Evolutionary conservation across 1,140 invertebrate species (phyloP), one percentile per base, ranked within the genome.

Genomic region (Drosophila sp.): DNA sequence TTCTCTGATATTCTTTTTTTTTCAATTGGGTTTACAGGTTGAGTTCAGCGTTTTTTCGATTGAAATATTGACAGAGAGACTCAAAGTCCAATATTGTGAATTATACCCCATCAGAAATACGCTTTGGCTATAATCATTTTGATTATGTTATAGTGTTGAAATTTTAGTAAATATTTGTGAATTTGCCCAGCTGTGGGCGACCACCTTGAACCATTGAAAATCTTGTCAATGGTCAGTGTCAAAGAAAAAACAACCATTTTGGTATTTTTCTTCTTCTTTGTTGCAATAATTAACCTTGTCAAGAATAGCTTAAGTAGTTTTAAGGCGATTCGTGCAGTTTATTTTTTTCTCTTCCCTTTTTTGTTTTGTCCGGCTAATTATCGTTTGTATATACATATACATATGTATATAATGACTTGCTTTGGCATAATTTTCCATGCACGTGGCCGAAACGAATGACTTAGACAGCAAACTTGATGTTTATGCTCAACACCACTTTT

Each of bases 11-110:
- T 76, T 75, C 57, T 76, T 60, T 76, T 76, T 63, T 76, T 41
- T 66, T 87, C 83, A 87, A 87, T 87, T 87, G 84, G 79, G 84
- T 76, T 89, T 89, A 83, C 76, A 72, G 66, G 73, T 87, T 44
- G 60, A 87, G 78, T 72, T 85, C 71, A 81, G 41, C 27, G 47
- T 25, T 50, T 63, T 62, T 63, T 62, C 41, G 60, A 62, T 62
- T 40, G 38, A 30, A 44, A 32, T 63, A 47, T 63, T 63, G 41
- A 44, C 61, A 47, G 38, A 63, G 10, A 27, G 40, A 17, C 44
- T 47, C 74, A 77, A 76, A 76, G 73, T 70, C 73, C 73, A 61
- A 47, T 3, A 4, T 41, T 47, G 60, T 29, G 23, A 57, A 33
- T 47, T 41, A 33, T 66, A 63, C 70, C 76, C 73, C 76, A 70